Base-by-base conservation (phyloP, 2,797 vertebrate species). In the Coreius guichenoti region DNA sequence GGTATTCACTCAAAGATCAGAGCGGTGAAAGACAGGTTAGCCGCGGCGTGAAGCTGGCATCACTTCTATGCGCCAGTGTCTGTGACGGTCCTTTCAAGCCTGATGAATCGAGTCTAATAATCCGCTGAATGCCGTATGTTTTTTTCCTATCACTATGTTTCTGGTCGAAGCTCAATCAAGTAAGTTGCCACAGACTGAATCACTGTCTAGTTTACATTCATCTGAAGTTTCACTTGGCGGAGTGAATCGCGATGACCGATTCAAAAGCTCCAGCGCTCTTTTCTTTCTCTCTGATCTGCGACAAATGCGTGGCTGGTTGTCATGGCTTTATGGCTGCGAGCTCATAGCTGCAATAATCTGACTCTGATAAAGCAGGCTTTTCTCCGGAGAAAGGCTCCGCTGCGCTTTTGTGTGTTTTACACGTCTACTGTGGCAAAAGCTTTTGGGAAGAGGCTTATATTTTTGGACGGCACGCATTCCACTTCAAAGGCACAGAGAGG, bases 401-500 rank as follows among this genome's bases (percentile, higher is more conserved):
- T 88, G 56, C 75, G 56, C 82, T 86, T 90, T 91, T 91, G 89
- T 90, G 86, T 87, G 65, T 84, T 83, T 47, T 36, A 69, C 78
- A 75, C 31, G 31, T 89, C 84, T 58, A 65, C 86, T 84, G 56
- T 80, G 83, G 86, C 86, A 86, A 81, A 54, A 85, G 87, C 19
- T 7, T 84, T 39, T 61, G 82, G 67, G 65, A 78, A 86, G 83
- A 90, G 65, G 80, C 89, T 92, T 91, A 86, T 87, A 90, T 85
- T 83, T 91, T 89, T 81, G 67, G 54, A 91, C 56, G 58, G 89
- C 92, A 91, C 87, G 81, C 81, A 58, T 88, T 90, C 87, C 91
- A 88, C 90, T 92, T 95, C 91, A 93, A 94, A 94, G 91, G 86
- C 75, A 80, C 91, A 82, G 72, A 83, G 92, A 90, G 88, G 91